These are phyloP conservation scores for Stegostoma tigrinum DNA, from an alignment of 2,113 vertebrate genomes.

Conservation along the genomic window DNA sequence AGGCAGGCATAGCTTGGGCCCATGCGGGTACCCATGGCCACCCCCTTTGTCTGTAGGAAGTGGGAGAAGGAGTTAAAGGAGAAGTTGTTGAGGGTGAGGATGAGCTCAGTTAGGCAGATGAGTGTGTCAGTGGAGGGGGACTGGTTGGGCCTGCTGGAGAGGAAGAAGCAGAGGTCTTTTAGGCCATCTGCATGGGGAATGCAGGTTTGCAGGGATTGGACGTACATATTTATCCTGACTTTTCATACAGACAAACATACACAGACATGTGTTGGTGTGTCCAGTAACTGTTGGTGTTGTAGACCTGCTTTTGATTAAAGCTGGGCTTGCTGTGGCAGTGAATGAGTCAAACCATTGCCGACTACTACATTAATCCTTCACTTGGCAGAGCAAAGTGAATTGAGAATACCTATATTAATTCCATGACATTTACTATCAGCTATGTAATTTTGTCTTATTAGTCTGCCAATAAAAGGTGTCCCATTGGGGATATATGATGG, in stretches of 20 bases:
- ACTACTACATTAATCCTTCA: not conserved
- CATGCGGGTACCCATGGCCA: no score
- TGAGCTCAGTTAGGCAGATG: no score
- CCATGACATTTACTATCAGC: conserved; percentile 10
- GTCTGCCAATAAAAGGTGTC: not conserved
- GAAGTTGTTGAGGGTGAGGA: no score
- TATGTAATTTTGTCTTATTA: not conserved
- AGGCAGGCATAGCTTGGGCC: no score
- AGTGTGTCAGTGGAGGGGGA: no score
- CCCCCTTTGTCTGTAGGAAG: no score
- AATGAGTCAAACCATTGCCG: not conserved
- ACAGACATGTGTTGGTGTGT: not conserved
- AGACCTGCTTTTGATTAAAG: not conserved
- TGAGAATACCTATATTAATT: not conserved
- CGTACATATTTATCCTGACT: not conserved
- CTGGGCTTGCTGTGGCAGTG: not conserved
- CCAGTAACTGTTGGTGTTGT: not conserved
- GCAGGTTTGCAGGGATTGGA: no score
- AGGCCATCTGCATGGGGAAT: no score
- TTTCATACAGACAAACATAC: not conserved
- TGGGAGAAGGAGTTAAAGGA: no score
- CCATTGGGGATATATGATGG: not conserved
- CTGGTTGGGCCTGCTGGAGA: no score
- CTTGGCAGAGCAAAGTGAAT: not conserved
- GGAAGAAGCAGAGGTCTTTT: no score